A percentile compares a stretch with the other conserved stretches of the same genome.
Evolutionary conservation across 2,113 vertebrate genomes (phyloP).

Genomic region (Apaloderma vittatum): DNA sequence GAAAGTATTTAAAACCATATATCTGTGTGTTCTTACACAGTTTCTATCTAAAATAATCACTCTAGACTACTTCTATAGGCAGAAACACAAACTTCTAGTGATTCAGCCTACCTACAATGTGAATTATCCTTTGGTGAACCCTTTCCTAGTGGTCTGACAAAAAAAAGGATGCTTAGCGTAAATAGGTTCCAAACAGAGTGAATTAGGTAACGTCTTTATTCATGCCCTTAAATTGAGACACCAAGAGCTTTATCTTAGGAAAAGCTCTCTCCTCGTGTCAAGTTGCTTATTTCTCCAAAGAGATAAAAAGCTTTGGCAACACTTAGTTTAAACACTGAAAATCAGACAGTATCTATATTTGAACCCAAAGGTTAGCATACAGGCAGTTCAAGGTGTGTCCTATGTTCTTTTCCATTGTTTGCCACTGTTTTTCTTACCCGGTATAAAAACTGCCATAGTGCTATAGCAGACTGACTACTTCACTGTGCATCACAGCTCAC

Average conservation of each 20-base stretch:
- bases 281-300: background rate
- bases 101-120: background rate
- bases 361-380: background rate
- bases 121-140: background rate
- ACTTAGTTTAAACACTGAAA: background rate
- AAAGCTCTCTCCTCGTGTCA: background rate
- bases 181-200: background rate
- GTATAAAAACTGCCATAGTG: background rate
- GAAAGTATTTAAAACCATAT: background rate
- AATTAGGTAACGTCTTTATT: background rate
- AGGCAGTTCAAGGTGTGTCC: background rate
- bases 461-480: background rate
- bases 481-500: background rate
- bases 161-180: background rate
- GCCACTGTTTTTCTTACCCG: background rate
- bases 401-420: background rate
- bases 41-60: background rate
- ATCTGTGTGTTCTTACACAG: background rate
- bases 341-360: background rate
- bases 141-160: background rate
- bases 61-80: background rate
- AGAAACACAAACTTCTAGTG: background rate
- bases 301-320: background rate
- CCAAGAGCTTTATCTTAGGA: background rate
- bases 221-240: background rate